Evolutionary conservation across 2,888 invertebrate genomes (phyloP).

Genomic region (Drosophila subquinaria): DNA sequence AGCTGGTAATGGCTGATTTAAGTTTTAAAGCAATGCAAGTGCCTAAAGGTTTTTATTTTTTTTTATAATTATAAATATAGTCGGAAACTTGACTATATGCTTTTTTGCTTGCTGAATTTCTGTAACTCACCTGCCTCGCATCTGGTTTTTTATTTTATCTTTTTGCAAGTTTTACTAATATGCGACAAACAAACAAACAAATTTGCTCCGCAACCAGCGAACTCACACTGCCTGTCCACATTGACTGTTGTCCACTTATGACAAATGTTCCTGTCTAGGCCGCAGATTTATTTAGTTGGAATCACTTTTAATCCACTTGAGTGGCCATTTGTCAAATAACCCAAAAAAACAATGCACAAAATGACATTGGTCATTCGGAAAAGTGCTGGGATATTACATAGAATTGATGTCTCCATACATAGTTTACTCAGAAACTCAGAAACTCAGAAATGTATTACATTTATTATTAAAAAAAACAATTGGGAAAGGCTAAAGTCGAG

Average conservation of each 20-base stretch:
- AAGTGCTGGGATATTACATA: background rate
- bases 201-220: too few species aligned
- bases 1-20: too few species aligned
- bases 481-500: too few species aligned
- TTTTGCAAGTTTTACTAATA: constrained; percentile 48
- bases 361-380: constrained; percentile 26
- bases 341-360: constrained; percentile 11
- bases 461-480: background rate
- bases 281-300: constrained; percentile 68
- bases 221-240: background rate
- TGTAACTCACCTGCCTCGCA: constrained; percentile 25
- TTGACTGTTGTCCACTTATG: constrained; percentile 40
- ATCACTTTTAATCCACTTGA: constrained; percentile 84
- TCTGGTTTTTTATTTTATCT: constrained; percentile 26
- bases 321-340: constrained; percentile 84
- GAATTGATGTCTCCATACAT: background rate
- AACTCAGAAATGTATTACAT: background rate
- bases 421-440: background rate
- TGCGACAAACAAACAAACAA: constrained; percentile 25
- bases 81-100: too few species aligned
- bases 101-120: background rate
- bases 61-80: too few species aligned
- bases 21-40: too few species aligned
- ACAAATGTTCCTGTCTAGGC: constrained; percentile 61
- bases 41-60: too few species aligned